These are phyloP conservation scores for Galerucella nymphaeae DNA, from an alignment of 2,888 invertebrate species.

Conservation along the genomic window DNA sequence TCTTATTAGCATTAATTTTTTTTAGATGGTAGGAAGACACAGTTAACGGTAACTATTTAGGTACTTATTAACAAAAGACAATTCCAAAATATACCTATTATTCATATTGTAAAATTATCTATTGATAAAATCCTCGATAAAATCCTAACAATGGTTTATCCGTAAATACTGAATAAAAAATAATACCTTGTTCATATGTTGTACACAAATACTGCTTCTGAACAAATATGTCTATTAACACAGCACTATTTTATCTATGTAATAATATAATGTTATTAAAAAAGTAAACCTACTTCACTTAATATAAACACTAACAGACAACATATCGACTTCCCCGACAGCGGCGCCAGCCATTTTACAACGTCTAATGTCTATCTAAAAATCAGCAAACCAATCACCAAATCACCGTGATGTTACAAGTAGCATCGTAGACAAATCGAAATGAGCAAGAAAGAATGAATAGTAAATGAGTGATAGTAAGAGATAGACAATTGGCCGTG, in stretches of 20 bases:
- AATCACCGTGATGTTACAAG: background rate
- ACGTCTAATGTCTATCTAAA: slow-evolving; percentile 10
- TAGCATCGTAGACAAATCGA: slow-evolving; percentile 1
- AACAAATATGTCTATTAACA: background rate
- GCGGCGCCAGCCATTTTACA: slow-evolving; percentile 20
- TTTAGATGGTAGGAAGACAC: background rate
- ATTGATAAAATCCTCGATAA: slow-evolving; percentile 23
- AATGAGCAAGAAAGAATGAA: background rate
- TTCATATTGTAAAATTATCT: slow-evolving; percentile 2
- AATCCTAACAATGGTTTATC: slow-evolving; percentile 38
- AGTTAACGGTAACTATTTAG: background rate
- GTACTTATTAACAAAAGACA: background rate
- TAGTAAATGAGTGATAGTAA: background rate
- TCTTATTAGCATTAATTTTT: background rate
- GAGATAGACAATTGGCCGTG: background rate
- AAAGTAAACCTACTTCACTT: background rate
- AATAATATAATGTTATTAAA: background rate
- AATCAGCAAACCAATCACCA: slow-evolving; percentile 12
- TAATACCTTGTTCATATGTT: slow-evolving; percentile 21
- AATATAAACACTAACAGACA: slow-evolving; percentile 16
- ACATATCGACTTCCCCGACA: slow-evolving; percentile 8
- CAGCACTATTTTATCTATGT: background rate
- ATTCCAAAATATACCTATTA: background rate
- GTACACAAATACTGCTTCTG: background rate
- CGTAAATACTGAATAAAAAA: slow-evolving; percentile 13